A percentile compares a stretch with the other conserved stretches of the same genome.
Conservation (phyloP, 2,113 vertebrate species). For the Columba livia region DNA sequence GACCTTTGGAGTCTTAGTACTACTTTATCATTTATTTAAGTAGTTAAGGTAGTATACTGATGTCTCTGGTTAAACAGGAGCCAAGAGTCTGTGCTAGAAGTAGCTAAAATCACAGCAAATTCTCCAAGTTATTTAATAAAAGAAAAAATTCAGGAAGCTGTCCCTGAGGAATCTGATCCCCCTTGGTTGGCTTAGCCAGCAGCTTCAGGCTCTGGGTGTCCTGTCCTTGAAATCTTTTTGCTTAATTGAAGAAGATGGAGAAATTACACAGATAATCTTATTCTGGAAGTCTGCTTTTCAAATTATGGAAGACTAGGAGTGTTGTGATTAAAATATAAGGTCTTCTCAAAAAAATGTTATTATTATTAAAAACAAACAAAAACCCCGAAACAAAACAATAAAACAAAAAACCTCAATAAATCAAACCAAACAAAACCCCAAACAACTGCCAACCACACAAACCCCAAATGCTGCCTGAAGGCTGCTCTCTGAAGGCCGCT, state of each 20-base stretch:
- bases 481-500: not conserved
- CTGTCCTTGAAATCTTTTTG: not conserved
- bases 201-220: not conserved
- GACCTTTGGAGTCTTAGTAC: not conserved
- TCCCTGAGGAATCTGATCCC: not conserved
- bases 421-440: not conserved
- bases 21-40: not conserved
- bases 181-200: not conserved
- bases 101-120: not conserved
- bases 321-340: not conserved
- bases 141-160: not conserved
- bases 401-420: not conserved
- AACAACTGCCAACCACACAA: not conserved
- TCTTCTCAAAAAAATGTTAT: not conserved
- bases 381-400: not conserved
- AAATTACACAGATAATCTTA: not conserved
- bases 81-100: not conserved
- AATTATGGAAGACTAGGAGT: not conserved
- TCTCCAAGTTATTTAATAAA: not conserved
- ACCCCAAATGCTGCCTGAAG: rapidly evolving
- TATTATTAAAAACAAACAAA: not conserved
- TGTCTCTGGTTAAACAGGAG: not conserved
- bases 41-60: not conserved
- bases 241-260: not conserved
- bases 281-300: not conserved